phyloP scores from a whole-genome alignment of 2,888 invertebrate species.

The Uropetala carovei region DNA sequence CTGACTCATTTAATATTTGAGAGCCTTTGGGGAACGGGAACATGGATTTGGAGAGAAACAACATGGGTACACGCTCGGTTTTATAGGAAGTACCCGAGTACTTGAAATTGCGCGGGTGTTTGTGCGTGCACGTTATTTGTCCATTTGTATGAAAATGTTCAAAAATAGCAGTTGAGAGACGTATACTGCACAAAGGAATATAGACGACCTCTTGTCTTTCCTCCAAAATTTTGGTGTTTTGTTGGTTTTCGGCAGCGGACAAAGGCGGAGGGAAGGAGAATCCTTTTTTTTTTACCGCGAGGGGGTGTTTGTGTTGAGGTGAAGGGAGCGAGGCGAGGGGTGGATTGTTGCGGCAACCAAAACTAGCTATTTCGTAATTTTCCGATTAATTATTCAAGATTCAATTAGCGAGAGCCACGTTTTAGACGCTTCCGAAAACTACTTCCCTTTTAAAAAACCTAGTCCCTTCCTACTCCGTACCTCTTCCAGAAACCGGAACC shows the following conservation, averaged over 20 bases:
- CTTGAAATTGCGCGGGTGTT: neutral
- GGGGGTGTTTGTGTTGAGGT: neutral
- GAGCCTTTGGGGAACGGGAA: neutral
- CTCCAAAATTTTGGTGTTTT: too few species aligned
- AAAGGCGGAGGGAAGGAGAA: neutral
- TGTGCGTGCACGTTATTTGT: neutral
- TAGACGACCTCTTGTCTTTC: too few species aligned
- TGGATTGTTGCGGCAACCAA: slow-evolving; percentile 59
- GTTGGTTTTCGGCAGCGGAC: neutral
- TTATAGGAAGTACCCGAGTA: neutral
- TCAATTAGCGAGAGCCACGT: slow-evolving; percentile 59
- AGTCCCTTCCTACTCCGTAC: neutral
- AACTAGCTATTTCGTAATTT: slow-evolving; percentile 64
- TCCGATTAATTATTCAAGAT: slow-evolving; percentile 59
- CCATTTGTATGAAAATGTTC: neutral
- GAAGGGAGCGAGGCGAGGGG: neutral
- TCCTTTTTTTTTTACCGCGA: too few species aligned
- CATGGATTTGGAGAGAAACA: too few species aligned
- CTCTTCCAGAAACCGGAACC: neutral
- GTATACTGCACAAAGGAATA: too few species aligned
- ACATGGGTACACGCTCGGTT: too few species aligned
- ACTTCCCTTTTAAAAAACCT: slow-evolving; percentile 21
- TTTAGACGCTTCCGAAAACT: slow-evolving; percentile 12
- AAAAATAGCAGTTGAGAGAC: neutral
- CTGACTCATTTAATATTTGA: slow-evolving; percentile 62